These are phyloP conservation scores for Drosophila carrolli DNA, from an alignment of 1,140 invertebrate species.

Conservation along the genomic window DNA sequence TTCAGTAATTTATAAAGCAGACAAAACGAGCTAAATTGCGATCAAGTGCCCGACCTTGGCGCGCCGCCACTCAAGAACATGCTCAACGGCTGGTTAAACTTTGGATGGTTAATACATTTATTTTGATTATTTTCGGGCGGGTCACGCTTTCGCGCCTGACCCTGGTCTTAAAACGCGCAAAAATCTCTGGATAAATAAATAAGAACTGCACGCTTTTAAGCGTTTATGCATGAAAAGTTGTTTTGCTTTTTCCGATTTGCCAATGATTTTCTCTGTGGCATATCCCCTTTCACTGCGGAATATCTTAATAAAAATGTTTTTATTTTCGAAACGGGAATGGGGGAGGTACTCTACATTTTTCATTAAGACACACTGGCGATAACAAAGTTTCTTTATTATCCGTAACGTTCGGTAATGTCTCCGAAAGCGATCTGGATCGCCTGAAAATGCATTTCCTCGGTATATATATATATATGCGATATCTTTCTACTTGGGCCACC, in stretches of 20 bases:
- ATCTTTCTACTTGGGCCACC: conserved; percentile 2
- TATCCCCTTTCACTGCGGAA: conserved; percentile 13
- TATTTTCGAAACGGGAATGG: not conserved
- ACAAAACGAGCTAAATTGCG: conserved; percentile 33
- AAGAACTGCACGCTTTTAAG: conserved; percentile 1
- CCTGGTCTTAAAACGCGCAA: conserved; percentile 9
- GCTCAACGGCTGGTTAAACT: conserved; percentile 20
- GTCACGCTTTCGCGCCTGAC: conserved; percentile 28
- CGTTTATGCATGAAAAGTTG: not conserved
- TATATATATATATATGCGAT: not conserved
- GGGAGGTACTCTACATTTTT: not conserved
- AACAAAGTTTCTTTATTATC: conserved; percentile 22
- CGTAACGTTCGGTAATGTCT: conserved; percentile 61
- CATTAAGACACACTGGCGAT: conserved; percentile 1
- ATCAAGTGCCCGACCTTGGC: conserved; percentile 29
- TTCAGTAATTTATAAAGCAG: conserved; percentile 20
- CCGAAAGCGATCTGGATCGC: conserved; percentile 23
- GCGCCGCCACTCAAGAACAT: conserved; percentile 23
- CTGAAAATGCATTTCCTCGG: conserved; percentile 13
- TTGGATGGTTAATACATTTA: conserved; percentile 25
- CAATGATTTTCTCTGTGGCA: conserved; percentile 17
- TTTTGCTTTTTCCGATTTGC: not conserved
- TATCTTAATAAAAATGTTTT: conserved; percentile 54
- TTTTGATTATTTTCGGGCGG: conserved; percentile 25
- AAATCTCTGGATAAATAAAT: conserved; percentile 3